Conservation (phyloP, 2,797 vertebrate species). For the Anomalospiza imberbis region DNA sequence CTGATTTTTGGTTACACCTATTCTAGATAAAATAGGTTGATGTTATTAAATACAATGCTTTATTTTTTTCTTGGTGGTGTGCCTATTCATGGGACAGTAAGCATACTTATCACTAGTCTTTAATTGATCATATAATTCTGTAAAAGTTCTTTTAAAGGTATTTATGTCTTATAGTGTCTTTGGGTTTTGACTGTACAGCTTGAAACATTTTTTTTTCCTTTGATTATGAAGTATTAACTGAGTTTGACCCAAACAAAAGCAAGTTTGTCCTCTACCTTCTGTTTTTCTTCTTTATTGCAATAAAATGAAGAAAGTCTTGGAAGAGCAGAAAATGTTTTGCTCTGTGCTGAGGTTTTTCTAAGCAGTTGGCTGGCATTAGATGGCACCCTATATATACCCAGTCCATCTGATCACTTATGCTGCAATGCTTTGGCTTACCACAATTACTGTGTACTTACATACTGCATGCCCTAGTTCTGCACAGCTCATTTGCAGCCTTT, state of each 20-base stretch:
- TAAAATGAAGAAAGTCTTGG: background rate
- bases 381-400: background rate
- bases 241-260: background rate
- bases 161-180: background rate
- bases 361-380: background rate
- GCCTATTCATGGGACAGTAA: background rate
- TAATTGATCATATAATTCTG: background rate
- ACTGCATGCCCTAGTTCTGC: background rate
- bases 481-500: background rate
- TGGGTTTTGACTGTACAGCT: constrained; percentile 32
- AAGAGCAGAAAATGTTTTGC: background rate
- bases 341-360: background rate
- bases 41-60: background rate
- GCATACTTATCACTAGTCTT: background rate
- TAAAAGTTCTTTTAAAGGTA: background rate
- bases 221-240: background rate
- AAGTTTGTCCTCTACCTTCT: background rate
- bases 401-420: background rate
- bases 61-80: background rate
- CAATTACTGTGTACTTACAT: background rate
- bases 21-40: background rate
- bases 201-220: constrained; percentile 5
- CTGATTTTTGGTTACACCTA: background rate
- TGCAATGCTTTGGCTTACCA: background rate
- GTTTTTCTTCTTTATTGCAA: background rate